Evolutionary conservation across 1,140 invertebrate genomes (phyloP), one percentile per base, ranked within the genome.

Genomic region (Apis laboriosa): DNA sequence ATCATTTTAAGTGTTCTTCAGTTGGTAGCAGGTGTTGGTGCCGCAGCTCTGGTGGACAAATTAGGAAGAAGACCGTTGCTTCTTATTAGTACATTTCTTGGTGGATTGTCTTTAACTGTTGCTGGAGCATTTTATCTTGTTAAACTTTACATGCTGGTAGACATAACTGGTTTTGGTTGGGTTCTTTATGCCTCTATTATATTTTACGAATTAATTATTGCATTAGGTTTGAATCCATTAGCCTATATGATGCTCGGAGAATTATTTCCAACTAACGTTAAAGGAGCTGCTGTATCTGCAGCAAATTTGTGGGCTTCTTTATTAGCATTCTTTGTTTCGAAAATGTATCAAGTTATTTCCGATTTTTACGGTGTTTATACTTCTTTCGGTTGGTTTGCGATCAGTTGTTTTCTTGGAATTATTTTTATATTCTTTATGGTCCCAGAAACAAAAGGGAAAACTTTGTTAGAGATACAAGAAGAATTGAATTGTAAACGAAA

Each of bases 371-470:
- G 95, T 5, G 92, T 95, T 77, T 95, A 95, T 72, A 92, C 94
- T 1, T 93, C 95, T 1, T 96, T 96, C 79, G 95, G 94, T 90
- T 94, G 94, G 80, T 96, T 95, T 77, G 95, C 95, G 0, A 28
- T 87, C n/a, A 92, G 95, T 28, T 95, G 95, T 21, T 95, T 95
- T 68, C 12, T 94, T 0, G 96, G 96, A 1, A 90, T 95, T 4
- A 84, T 94, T 12, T 96, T 97, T 85, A 95, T 96, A 43, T 91
- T 93, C 56, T 95, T 96, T 49, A 93, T 95, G 72, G 95, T 97
- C 2, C 97, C 97, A 1, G 97, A 97, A 90, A 97, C 97, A 2
- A 97, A 96, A 87, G 96, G 96, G 0, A 95, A 95, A 83, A 95
- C 91, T 19, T 88, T 97, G 64, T 94, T 97, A 78, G 96, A 97